Evolutionary conservation across 2,797 vertebrate genomes (phyloP), one percentile per base, ranked within the genome.

Genomic region (Myotis findleyi): DNA sequence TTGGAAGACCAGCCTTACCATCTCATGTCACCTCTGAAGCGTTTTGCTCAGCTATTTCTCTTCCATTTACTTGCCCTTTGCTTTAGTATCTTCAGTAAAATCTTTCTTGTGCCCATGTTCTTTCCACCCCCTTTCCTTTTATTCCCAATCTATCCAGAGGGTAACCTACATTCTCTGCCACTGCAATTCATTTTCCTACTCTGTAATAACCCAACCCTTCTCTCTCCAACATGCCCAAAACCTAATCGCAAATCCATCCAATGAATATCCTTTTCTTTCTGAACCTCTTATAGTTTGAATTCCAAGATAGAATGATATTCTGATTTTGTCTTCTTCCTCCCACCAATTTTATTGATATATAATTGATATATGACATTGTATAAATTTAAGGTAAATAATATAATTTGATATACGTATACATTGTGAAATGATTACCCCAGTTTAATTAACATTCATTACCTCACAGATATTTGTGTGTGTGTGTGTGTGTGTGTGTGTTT

Each of bases 201-300:
- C 11, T 87, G 25, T 84, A 41, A 93, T 73, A 93, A 86, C 77
- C 76, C 57, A 91, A 36, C 18, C 72, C 59, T 66, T 72, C 71
- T 55, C 38, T 83, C 49, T 92, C 18, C 8, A 30, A 38, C 41
- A 47, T 33, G n/a, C 62, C 69, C 44, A 38, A 38, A 64, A 59
- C 57, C 47, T 73, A 80, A 84, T 36, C 4, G 2, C 36, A 93
- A 85, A 81, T 69, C 23, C 84, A 73, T 62, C 75, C 38, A 82
- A 38, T 16, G 18, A 77, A 9, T 27, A 44, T 7, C 38, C 21
- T 30, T 82, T 89, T 66, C 64, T 66, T 66, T 71, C 21, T 62
- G 41, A 27, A 20, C 41, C 51, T 91, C 85, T 84, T 85, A 57
- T 4, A 49, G 27, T 93, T 89, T 89, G n/a, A 59, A 16, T 53